Evolutionary conservation across 2,113 vertebrate species (phyloP).

Genomic region (zebrafish (Danio rerio)): DNA sequence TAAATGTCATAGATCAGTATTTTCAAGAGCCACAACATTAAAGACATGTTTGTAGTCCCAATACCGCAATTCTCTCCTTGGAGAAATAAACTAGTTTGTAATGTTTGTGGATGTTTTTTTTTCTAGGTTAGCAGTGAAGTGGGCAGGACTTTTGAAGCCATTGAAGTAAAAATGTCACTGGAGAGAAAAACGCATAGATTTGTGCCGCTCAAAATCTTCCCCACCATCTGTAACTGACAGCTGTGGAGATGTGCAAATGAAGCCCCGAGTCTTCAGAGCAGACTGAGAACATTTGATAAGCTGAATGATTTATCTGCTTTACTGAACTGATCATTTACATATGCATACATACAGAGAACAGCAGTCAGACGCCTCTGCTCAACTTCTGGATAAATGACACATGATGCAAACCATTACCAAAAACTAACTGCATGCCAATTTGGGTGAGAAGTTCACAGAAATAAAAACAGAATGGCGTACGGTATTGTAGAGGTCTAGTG

Average conservation of each 20-base stretch:
- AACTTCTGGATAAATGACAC: too few species aligned
- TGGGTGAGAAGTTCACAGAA: not conserved
- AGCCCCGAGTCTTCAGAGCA: conserved; percentile 50
- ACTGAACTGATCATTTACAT: conserved; percentile 23
- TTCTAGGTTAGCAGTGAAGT: not conserved
- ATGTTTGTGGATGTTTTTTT: not conserved
- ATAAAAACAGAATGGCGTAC: not conserved
- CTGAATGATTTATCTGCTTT: conserved; percentile 55
- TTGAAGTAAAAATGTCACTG: conserved; percentile 54
- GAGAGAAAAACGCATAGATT: conserved; percentile 49
- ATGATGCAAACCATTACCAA: too few species aligned
- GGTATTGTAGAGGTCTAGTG: too few species aligned
- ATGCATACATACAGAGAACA: not conserved
- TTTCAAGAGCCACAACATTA: too few species aligned
- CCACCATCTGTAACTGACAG: conserved; percentile 62
- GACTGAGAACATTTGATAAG: conserved; percentile 48
- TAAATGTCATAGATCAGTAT: too few species aligned
- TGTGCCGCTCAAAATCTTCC: conserved; percentile 55
- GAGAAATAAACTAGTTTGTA: not conserved
- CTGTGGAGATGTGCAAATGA: conserved; percentile 54
- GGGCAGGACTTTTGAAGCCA: conserved; percentile 41
- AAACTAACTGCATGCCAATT: not conserved
- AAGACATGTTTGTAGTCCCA: not conserved
- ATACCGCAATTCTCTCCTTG: not conserved
- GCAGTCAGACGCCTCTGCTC: too few species aligned